Conservation (phyloP, 1,140 invertebrate species). For the Rhagoletis zephyria region DNA sequence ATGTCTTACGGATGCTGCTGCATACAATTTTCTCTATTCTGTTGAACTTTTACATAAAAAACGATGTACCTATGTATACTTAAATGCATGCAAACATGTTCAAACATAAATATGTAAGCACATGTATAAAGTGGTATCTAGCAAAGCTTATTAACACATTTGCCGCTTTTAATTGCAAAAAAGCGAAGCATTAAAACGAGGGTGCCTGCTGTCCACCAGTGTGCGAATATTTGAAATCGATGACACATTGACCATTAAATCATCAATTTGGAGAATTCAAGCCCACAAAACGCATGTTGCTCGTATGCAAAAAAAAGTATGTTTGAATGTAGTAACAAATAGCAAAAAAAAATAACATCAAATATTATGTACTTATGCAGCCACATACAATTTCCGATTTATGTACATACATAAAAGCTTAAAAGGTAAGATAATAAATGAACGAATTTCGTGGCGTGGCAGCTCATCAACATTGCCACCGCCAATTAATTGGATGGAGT, state of each 20-base stretch:
- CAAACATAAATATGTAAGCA: background rate
- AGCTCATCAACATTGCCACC: slow-evolving; percentile 35
- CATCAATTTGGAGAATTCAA: slow-evolving; percentile 38
- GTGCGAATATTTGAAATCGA: background rate
- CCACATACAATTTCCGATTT: background rate
- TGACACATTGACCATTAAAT: background rate
- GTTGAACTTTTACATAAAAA: background rate
- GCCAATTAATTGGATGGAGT: slow-evolving; percentile 16
- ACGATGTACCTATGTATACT: background rate
- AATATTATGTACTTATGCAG: too few relatives aligned
- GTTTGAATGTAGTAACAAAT: too few relatives aligned
- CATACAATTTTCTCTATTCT: background rate
- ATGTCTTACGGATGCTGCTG: background rate
- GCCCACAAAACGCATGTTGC: background rate
- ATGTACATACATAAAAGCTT: background rate
- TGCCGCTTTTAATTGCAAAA: background rate
- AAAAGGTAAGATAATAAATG: slow-evolving; percentile 47
- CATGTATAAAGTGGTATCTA: background rate
- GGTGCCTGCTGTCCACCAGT: slow-evolving; percentile 8
- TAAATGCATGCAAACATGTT: slow-evolving; percentile 4
- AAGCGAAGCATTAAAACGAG: slow-evolving; percentile 18
- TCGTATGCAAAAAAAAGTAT: too few relatives aligned
- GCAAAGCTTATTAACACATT: slow-evolving; percentile 15
- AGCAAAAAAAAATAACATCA: too few relatives aligned
- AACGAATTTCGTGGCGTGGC: slow-evolving; percentile 22